Conservation (phyloP, 2,797 vertebrate species). For the Danio jaintianensis region DNA sequence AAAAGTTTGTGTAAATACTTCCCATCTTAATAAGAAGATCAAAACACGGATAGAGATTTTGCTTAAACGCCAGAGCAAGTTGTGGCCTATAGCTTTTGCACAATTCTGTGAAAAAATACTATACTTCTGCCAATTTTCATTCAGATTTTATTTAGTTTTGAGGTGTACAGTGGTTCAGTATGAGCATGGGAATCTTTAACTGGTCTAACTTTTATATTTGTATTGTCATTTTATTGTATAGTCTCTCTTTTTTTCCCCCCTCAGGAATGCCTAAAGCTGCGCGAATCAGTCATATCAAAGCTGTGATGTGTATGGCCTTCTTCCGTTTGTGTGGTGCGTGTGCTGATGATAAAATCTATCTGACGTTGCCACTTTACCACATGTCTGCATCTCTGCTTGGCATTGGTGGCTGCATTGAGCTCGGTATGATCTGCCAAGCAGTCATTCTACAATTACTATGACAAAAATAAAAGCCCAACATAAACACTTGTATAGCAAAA, state of each 20-base stretch:
- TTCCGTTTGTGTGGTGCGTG: slow-evolving; percentile 83
- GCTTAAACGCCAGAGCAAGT: too few relatives aligned
- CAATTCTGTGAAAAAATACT: too few relatives aligned
- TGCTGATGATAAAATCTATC: slow-evolving; percentile 83
- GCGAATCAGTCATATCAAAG: slow-evolving; percentile 85
- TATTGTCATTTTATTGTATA: not conserved
- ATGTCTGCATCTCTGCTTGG: slow-evolving; percentile 89
- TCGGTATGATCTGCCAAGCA: slow-evolving; percentile 76
- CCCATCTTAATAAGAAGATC: too few relatives aligned
- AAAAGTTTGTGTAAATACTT: too few relatives aligned
- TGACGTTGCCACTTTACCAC: slow-evolving; percentile 90
- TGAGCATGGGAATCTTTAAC: not conserved
- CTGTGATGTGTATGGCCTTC: slow-evolving; percentile 84
- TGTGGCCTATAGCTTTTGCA: too few relatives aligned
- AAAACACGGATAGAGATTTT: too few relatives aligned
- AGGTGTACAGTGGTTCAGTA: not conserved
- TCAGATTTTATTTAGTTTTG: not conserved
- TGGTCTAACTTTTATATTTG: not conserved
- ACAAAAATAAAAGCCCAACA: not conserved
- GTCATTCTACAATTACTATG: not conserved
- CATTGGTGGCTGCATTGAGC: slow-evolving; percentile 85
- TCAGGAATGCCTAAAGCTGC: slow-evolving; percentile 91
- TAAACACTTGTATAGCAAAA: not conserved
- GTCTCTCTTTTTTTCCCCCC: not conserved
- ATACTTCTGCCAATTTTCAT: not conserved